Base-by-base conservation (phyloP, 1,140 invertebrate species). In the Ctenoplectra terminalis region DNA sequence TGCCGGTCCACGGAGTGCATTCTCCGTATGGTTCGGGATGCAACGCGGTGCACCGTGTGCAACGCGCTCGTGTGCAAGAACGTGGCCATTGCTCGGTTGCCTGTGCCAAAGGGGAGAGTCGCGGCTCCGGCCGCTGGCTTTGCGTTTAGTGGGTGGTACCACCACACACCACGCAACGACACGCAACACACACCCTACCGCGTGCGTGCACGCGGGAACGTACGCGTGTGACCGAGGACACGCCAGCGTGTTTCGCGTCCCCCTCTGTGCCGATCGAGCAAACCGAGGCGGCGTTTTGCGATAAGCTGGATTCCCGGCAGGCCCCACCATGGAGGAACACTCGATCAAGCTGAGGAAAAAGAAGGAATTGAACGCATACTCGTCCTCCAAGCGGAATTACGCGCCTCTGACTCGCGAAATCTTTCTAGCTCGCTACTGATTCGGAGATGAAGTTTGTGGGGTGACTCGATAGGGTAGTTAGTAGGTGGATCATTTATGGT, bases 61-160 rank as follows among this genome's bases (percentile, higher is more conserved):
- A 17, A 56, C 40, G 64, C 83, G 73, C 71, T 60, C 79, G 70
- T 82, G 83, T 76, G 75, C 67, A 66, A 56, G 75, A 34, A 70
- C 66, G 40, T 46, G 66, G 26, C 23, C 63, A n/a, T 58, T 69
- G 64, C 75, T 46, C 50, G 75, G 66, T 48, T 60, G 23, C 52
- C 54, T 70, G 66, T 60, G 34, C 40, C 40, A 87, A 85, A 80
- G 74, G 81, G 79, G 43, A 84, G 80, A 81, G 76, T 66, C 75
- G 67, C 58, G 72, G 78, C 69, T 63, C 56, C 58, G 54, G 56
- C 74, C 80, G 85, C 80, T 85, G 86, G 87, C 73, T 74, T 83
- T 66, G 83, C 77, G 69, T 75, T 71, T 75, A 56, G 82, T 87
- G 83, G 87, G 85, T 85, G 85, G 87, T 72, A 87, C 83, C 83